Evolutionary conservation across 2,888 invertebrate species (phyloP).

Genomic region (Drosophila rubida): DNA sequence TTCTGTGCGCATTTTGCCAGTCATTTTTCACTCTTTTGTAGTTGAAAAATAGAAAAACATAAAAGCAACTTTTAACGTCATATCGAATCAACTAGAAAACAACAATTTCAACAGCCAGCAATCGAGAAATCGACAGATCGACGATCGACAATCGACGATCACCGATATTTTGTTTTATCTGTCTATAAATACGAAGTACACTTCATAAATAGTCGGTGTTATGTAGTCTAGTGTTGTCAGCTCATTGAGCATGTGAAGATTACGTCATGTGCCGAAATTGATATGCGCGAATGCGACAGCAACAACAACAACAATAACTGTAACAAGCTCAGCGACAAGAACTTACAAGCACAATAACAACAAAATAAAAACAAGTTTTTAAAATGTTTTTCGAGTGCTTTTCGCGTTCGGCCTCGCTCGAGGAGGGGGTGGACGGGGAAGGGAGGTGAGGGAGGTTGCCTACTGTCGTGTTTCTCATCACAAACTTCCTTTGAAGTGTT

Average conservation of each 20-base stretch:
- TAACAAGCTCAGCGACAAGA: conserved; percentile 39
- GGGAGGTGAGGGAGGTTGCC: not conserved
- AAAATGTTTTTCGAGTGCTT: conserved; percentile 30
- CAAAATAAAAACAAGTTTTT: conserved; percentile 49
- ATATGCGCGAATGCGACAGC: conserved; percentile 68
- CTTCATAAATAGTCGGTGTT: conserved; percentile 39
- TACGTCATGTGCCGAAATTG: conserved; percentile 79
- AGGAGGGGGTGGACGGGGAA: not conserved
- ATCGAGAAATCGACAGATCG: conserved; percentile 28
- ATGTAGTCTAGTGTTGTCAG: conserved; percentile 39
- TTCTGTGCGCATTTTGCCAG: conserved; percentile 35
- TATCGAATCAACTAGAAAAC: conserved; percentile 30
- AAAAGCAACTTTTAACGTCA: not conserved
- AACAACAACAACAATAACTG: conserved; percentile 40
- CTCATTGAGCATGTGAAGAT: conserved; percentile 74
- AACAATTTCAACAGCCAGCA: conserved; percentile 1
- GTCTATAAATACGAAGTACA: conserved; percentile 51
- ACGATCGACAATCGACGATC: conserved; percentile 5
- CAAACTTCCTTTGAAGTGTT: conserved; percentile 43
- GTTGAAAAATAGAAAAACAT: not conserved
- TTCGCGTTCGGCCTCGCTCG: not conserved
- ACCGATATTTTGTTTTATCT: conserved; percentile 41
- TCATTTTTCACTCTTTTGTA: conserved; percentile 25
- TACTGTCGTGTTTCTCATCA: conserved; percentile 37
- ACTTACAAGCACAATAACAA: conserved; percentile 35